Conservation (phyloP, 2,113 vertebrate genomes). For the Cisticola juncidis region DNA sequence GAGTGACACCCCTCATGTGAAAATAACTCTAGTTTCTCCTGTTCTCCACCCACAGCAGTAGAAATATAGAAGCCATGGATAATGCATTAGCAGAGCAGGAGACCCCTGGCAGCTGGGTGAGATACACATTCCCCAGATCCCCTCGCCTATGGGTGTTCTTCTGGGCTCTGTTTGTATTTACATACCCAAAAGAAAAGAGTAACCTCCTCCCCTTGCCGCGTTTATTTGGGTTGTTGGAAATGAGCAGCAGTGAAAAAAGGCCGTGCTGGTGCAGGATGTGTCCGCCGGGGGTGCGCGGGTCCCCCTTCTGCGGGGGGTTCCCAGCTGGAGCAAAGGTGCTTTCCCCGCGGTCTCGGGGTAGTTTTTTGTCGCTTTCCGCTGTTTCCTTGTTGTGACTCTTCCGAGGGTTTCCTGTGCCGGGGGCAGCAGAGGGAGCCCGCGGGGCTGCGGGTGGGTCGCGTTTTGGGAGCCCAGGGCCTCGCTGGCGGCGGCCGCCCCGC, state of each 20-base stretch:
- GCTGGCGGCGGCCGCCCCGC: not conserved
- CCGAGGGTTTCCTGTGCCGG: accelerated
- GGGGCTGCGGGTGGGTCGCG: not conserved
- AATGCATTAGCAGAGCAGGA: too few relatives aligned
- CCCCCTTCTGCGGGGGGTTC: not conserved
- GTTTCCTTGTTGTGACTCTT: not conserved
- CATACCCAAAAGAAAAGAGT: not conserved
- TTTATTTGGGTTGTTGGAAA: not conserved
- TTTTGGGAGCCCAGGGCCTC: not conserved
- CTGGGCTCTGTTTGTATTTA: not conserved
- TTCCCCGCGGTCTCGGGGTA: not conserved
- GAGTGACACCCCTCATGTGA: accelerated
- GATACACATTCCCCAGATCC: not conserved
- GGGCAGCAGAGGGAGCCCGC: not conserved
- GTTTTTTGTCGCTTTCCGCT: accelerated
- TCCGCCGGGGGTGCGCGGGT: accelerated
- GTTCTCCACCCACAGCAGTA: too few relatives aligned
- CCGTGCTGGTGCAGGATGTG: not conserved
- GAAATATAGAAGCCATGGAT: not conserved
- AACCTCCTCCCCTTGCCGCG: accelerated
- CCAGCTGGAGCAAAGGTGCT: not conserved
- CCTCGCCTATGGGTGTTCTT: not conserved
- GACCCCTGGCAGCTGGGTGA: not conserved
- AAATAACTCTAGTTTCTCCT: accelerated
- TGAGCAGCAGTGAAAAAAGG: not conserved